Evolutionary conservation across 1,140 invertebrate species (phyloP).

Genomic region (Heliothis subflexa): DNA sequence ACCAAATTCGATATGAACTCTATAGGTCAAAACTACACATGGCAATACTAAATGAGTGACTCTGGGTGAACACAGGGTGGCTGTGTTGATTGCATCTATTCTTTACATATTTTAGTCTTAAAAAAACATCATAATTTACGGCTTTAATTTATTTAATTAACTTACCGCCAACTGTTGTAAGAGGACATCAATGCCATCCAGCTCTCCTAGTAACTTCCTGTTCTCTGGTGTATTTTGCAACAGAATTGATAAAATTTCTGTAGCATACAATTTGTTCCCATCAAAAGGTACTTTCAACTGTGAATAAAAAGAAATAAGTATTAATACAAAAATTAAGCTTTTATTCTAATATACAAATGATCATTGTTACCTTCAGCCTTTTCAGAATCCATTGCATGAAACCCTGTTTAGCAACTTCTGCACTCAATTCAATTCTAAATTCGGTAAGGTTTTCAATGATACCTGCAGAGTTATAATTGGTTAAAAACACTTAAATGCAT

Average conservation of each 20-base stretch:
- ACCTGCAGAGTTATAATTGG: constrained; percentile 81
- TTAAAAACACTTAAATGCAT: background rate
- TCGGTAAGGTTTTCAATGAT: constrained; percentile 98
- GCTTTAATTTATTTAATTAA: background rate
- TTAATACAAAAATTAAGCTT: background rate
- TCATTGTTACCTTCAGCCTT: constrained; percentile 89
- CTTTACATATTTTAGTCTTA: no score
- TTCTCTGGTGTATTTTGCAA: constrained; percentile 96
- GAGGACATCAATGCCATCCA: constrained; percentile 98
- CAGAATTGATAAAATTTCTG: constrained; percentile 98
- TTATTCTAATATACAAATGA: background rate
- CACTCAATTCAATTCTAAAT: constrained; percentile 93
- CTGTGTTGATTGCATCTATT: no score
- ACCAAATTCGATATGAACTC: no score
- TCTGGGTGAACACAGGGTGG: no score
- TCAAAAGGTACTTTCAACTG: constrained; percentile 94
- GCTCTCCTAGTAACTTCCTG: constrained; percentile 93
- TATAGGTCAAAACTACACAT: no score
- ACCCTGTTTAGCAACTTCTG: constrained; percentile 95
- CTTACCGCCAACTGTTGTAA: constrained; percentile 97
- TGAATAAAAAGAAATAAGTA: constrained; percentile 47
- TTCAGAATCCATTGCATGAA: constrained; percentile 97
- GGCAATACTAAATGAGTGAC: no score
- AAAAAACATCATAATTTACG: constrained; percentile 16
- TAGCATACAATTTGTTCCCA: constrained; percentile 97